Evolutionary conservation across 2,888 invertebrate species (phyloP).

Genomic region (Acanthosepion lycidas): DNA sequence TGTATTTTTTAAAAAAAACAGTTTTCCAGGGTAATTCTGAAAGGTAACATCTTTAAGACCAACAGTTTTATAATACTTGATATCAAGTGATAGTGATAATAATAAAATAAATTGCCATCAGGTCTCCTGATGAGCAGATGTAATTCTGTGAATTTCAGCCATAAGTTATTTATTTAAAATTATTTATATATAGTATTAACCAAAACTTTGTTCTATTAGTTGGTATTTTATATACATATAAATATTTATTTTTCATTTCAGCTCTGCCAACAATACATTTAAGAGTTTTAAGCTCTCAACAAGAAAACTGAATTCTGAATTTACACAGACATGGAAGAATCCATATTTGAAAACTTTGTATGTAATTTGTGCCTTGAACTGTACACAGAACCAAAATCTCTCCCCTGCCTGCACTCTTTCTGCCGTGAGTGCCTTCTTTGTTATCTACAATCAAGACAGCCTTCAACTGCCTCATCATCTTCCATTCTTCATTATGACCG

Average conservation of each 20-base stretch:
- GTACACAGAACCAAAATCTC: slow-evolving; percentile 51
- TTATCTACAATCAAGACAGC: slow-evolving; percentile 48
- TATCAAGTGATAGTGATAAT: no score
- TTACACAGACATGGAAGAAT: neutral
- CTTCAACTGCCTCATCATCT: neutral
- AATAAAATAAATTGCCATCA: no score
- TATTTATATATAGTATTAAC: no score
- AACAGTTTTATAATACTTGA: no score
- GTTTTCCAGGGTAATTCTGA: no score
- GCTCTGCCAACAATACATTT: neutral
- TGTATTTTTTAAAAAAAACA: no score
- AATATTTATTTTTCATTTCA: neutral
- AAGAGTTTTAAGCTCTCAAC: neutral
- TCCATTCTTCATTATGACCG: neutral
- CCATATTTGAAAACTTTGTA: slow-evolving; percentile 46
- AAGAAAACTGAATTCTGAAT: neutral
- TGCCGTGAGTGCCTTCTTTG: slow-evolving; percentile 52
- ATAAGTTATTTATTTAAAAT: no score
- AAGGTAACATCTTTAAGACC: no score
- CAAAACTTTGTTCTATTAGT: no score
- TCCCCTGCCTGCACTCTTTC: slow-evolving; percentile 54
- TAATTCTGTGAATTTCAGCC: no score
- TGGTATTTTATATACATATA: no score
- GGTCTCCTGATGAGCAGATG: no score
- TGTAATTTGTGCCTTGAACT: slow-evolving; percentile 53